phyloP scores from a whole-genome alignment of 2,797 vertebrate species.

The Notamacropus eugenii region DNA sequence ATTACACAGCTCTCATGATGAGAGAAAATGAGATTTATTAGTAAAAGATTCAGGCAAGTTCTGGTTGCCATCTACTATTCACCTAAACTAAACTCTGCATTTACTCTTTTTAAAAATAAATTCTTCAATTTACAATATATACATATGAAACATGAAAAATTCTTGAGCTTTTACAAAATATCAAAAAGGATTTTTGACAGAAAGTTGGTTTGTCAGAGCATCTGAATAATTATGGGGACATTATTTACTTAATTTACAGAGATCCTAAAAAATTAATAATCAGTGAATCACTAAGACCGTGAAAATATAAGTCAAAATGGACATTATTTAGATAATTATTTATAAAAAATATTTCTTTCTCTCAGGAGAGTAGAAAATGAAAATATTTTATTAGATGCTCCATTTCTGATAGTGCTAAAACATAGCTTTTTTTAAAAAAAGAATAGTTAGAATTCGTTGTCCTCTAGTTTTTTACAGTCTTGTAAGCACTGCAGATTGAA shows the following conservation, averaged over 20 bases:
- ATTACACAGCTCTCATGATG: constrained; percentile 40
- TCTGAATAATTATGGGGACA: constrained; percentile 56
- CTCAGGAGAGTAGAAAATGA: constrained; percentile 23
- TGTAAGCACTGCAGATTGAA: background rate
- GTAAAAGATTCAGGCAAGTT: background rate
- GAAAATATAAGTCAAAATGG: constrained; percentile 60
- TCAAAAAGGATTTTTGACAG: constrained; percentile 8
- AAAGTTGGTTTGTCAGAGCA: constrained; percentile 30
- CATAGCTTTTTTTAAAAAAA: background rate
- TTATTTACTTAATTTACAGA: constrained; percentile 41
- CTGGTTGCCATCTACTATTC: constrained; percentile 34
- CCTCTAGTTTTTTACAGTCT: constrained; percentile 1
- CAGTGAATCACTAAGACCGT: constrained; percentile 39
- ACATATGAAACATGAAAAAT: background rate
- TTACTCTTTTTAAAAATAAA: constrained; percentile 28
- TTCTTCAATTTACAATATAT: constrained; percentile 41
- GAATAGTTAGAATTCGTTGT: constrained; percentile 58
- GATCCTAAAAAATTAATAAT: constrained; percentile 62
- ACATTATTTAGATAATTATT: constrained; percentile 46
- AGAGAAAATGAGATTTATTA: constrained; percentile 20
- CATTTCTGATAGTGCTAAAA: constrained; percentile 16
- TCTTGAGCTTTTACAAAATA: background rate
- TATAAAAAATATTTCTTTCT: constrained; percentile 25
- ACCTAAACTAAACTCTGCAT: constrained; percentile 29
- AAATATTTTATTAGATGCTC: constrained; percentile 48